These are phyloP conservation scores for Ictidomys tridecemlineatus DNA, from an alignment of 2,113 vertebrate genomes.

Conservation along the genomic window DNA sequence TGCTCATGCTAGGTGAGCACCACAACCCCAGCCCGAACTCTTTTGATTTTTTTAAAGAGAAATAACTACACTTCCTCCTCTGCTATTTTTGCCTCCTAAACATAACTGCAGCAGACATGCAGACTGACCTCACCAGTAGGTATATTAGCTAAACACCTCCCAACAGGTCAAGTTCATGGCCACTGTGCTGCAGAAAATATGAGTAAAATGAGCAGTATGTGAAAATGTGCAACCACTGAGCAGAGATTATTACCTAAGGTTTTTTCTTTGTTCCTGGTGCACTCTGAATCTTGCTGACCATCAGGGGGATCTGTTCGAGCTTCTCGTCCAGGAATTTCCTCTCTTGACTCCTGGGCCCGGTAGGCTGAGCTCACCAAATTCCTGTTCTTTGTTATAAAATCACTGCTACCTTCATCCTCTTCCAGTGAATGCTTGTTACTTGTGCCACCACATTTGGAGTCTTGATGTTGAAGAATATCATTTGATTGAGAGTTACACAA, in stretches of 20 bases:
- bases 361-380: constrained; percentile 82
- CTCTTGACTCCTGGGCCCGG: constrained; percentile 89
- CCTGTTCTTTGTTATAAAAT: constrained; percentile 85
- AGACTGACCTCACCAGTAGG: background rate
- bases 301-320: constrained; percentile 92
- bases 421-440: constrained; percentile 36
- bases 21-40: background rate
- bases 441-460: constrained; percentile 85
- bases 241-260: constrained; percentile 90
- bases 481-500: constrained; percentile 83
- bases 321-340: constrained; percentile 94
- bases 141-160: background rate
- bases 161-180: background rate
- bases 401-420: constrained; percentile 72
- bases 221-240: background rate
- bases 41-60: constrained; percentile 8
- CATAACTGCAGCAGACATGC: background rate
- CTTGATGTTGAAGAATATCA: constrained; percentile 85
- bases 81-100: background rate
- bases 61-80: background rate
- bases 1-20: too few relatives aligned
- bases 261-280: constrained; percentile 91
- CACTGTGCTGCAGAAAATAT: background rate
- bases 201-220: background rate
- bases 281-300: constrained; percentile 91